These are phyloP conservation scores for Helicolenus hilgendorfi DNA, from an alignment of 2,797 vertebrate genomes.

Conservation along the genomic window DNA sequence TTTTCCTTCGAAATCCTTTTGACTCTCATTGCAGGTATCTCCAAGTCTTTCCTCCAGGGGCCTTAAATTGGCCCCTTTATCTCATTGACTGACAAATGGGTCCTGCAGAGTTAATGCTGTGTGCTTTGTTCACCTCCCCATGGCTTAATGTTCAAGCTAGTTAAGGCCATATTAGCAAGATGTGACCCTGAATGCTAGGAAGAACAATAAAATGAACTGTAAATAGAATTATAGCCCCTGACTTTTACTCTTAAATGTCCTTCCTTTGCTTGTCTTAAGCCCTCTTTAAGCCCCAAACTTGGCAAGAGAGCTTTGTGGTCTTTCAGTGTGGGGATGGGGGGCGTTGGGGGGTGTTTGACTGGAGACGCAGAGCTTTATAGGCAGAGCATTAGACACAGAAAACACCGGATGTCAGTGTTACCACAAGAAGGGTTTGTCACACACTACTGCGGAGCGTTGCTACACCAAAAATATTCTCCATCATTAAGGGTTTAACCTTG, in stretches of 20 bases:
- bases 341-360: conserved; percentile 32
- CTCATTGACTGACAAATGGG: conserved; percentile 83
- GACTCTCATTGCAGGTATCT: conserved; percentile 67
- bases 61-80: conserved; percentile 69
- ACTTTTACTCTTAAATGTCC: conserved; percentile 78
- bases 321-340: conserved; percentile 38
- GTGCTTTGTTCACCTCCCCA: conserved; percentile 73
- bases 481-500: conserved; percentile 44
- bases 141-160: conserved; percentile 69
- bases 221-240: conserved; percentile 83
- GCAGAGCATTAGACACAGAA: conserved; percentile 49
- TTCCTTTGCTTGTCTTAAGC: conserved; percentile 70
- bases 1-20: conserved; percentile 63
- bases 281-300: conserved; percentile 59
- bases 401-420: conserved; percentile 32
- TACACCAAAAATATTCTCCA: conserved; percentile 24
- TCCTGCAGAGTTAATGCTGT: conserved; percentile 53
- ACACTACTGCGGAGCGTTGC: neutral
- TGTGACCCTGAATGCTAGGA: conserved; percentile 82
- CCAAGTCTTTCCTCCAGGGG: conserved; percentile 59
- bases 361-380: conserved; percentile 41
- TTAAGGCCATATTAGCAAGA: conserved; percentile 85
- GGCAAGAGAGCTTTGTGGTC: conserved; percentile 68
- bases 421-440: conserved; percentile 33
- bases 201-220: conserved; percentile 90